These are phyloP conservation scores for Cetoscarus ocellatus DNA, from an alignment of 2,797 vertebrate species.

Conservation along the genomic window DNA sequence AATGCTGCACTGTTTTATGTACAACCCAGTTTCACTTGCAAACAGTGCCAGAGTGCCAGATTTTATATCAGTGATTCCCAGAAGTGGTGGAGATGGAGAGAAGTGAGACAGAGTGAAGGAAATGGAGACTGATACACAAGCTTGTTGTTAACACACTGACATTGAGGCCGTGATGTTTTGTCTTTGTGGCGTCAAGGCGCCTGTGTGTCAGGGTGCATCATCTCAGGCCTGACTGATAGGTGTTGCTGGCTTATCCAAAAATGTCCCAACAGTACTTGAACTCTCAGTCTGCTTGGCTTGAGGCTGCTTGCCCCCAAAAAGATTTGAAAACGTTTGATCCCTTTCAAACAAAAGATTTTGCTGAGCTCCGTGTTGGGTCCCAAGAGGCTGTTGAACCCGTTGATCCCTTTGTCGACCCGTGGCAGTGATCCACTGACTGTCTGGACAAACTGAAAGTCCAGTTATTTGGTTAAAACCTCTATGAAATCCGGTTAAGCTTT, in stretches of 20 bases:
- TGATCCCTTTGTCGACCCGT: neutral
- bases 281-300: neutral
- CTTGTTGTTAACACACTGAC: conserved; percentile 9
- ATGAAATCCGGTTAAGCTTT: no score
- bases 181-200: conserved; percentile 11
- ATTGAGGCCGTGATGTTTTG: conserved; percentile 14
- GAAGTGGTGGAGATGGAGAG: neutral
- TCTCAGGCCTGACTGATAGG: neutral
- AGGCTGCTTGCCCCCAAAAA: neutral
- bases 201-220: conserved; percentile 10
- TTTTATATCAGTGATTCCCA: no score
- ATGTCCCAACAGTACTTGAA: neutral
- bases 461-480: neutral
- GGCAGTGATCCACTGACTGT: neutral
- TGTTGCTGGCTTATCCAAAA: neutral
- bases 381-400: neutral
- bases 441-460: neutral
- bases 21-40: neutral
- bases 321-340: neutral
- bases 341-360: neutral
- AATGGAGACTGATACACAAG: conserved; percentile 2
- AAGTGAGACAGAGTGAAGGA: neutral
- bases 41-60: neutral
- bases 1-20: neutral
- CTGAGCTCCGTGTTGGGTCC: neutral